Evolutionary conservation across 2,113 vertebrate genomes (phyloP).

Genomic region (Saiga tatarica): DNA sequence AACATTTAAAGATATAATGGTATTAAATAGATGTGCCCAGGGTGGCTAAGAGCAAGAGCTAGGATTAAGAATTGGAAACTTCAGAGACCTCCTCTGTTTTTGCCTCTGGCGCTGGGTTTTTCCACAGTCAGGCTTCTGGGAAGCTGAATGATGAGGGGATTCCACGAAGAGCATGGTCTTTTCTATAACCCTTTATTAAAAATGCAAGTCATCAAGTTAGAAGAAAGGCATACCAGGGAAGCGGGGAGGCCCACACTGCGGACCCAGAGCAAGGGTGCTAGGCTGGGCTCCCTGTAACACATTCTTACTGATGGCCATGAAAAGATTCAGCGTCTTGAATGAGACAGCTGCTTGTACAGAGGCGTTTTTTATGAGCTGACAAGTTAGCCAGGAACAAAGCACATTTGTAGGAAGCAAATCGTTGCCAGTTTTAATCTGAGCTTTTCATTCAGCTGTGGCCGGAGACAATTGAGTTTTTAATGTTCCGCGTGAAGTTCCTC

Average conservation of each 20-base stretch:
- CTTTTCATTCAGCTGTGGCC: slow-evolving; percentile 53
- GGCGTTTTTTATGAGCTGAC: slow-evolving; percentile 48
- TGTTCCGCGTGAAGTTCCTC: neutral
- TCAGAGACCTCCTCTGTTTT: slow-evolving; percentile 28
- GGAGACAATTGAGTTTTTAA: slow-evolving; percentile 31
- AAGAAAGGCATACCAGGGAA: slow-evolving; percentile 51
- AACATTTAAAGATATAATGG: slow-evolving; percentile 35
- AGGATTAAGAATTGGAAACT: slow-evolving; percentile 22
- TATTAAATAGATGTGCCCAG: neutral
- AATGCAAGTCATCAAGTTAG: slow-evolving; percentile 64
- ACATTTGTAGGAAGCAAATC: slow-evolving; percentile 56
- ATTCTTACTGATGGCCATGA: neutral
- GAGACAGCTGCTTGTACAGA: slow-evolving; percentile 68
- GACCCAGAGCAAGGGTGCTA: slow-evolving; percentile 28
- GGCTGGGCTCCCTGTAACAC: slow-evolving; percentile 28
- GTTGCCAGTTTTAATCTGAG: slow-evolving; percentile 46
- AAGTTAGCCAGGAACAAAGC: slow-evolving; percentile 65
- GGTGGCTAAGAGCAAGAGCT: neutral
- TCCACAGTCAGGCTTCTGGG: slow-evolving; percentile 41
- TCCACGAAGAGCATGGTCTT: slow-evolving; percentile 41
- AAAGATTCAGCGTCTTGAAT: slow-evolving; percentile 63
- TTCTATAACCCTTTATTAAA: slow-evolving; percentile 52
- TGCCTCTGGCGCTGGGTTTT: slow-evolving; percentile 25
- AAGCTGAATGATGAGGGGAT: slow-evolving; percentile 44
- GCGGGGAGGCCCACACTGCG: neutral